Base-by-base conservation (phyloP, 2,888 invertebrate genomes). In the Noctua comes region DNA sequence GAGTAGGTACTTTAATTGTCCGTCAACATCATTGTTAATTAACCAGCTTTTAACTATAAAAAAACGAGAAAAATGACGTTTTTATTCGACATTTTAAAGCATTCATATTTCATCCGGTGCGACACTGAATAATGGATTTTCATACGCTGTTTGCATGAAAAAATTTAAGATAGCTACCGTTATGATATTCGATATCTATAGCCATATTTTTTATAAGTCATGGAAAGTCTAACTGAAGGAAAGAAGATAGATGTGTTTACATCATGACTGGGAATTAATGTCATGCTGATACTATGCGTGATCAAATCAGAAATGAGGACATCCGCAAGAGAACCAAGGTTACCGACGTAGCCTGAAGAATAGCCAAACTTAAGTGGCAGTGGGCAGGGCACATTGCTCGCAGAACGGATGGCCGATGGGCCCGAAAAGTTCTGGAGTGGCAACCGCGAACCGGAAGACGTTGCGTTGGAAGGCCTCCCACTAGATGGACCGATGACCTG, bases 111-210 rank as follows among this genome's bases (percentile, higher is more conserved):
- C 71, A 80, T 76, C 31, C 40, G 48, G 16, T 18, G 59, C 21
- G 86, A 82, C 80, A 80, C 48, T 78, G 80, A 87, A 65, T 85
- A 82, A 86, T 74, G 68, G 75, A 76, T 40, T 73, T 27, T 31
- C 48, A 77, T 24, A 69, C 77, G 68, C 70, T 80, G 85, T 86
- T 83, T 86, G 84, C 79, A 84, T 77, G 69, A 77, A 65, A 51
- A 21, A n/a, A 73, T 27, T 66, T 71, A 75, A 73, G 68, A 85
- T 73, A 64, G 43, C 36, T 43, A 43, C 31, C 70, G 27, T 62
- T 76, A 73, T 27, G 59, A 65, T 71, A 73, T 68, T 40, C 13
- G 40, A 80, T 66, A 69, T 84, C 68, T 75, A 48, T 40, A 54
- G n/a, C 72, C 68, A 75, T 68, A 79, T 64, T 71, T 72, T 62